Evolutionary conservation across 2,797 vertebrate genomes (phyloP).

Genomic region (Tiaroga cobitis): DNA sequence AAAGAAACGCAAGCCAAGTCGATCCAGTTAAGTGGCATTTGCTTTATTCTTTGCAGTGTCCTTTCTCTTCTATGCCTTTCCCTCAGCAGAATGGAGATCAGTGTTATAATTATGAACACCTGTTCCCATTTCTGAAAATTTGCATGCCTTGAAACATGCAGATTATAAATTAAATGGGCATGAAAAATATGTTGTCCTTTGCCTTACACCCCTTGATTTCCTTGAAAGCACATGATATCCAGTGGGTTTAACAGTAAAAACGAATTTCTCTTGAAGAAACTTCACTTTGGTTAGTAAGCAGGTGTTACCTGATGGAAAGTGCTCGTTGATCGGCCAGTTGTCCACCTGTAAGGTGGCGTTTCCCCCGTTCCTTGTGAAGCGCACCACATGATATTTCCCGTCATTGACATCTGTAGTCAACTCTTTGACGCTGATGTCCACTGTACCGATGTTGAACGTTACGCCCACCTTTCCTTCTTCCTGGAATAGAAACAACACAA

Average conservation of each 20-base stretch:
- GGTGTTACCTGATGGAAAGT: slow-evolving; percentile 93
- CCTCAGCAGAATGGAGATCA: not conserved
- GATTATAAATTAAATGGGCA: slow-evolving; percentile 20
- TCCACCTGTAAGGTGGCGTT: slow-evolving; percentile 97
- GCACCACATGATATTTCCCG: slow-evolving; percentile 94
- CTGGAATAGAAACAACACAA: slow-evolving; percentile 70
- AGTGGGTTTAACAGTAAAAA: slow-evolving; percentile 58
- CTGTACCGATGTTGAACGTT: slow-evolving; percentile 96
- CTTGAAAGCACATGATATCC: slow-evolving; percentile 70
- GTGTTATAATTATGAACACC: slow-evolving; percentile 54
- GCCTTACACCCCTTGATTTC: not conserved
- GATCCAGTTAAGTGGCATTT: slow-evolving; percentile 35
- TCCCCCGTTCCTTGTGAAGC: slow-evolving; percentile 95
- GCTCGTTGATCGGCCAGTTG: slow-evolving; percentile 95
- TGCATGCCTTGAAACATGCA: slow-evolving; percentile 9
- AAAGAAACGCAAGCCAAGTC: slow-evolving; percentile 46
- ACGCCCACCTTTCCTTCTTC: slow-evolving; percentile 96
- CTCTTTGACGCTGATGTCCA: slow-evolving; percentile 96
- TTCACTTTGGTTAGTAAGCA: not conserved
- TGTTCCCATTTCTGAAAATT: slow-evolving; percentile 44
- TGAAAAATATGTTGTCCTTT: slow-evolving; percentile 11
- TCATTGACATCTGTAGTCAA: slow-evolving; percentile 88
- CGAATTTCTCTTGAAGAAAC: not conserved
- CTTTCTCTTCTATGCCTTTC: not conserved
- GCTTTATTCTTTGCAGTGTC: slow-evolving; percentile 28